phyloP scores from a whole-genome alignment of 2,888 invertebrate genomes.

The Bellardia pandia region DNA sequence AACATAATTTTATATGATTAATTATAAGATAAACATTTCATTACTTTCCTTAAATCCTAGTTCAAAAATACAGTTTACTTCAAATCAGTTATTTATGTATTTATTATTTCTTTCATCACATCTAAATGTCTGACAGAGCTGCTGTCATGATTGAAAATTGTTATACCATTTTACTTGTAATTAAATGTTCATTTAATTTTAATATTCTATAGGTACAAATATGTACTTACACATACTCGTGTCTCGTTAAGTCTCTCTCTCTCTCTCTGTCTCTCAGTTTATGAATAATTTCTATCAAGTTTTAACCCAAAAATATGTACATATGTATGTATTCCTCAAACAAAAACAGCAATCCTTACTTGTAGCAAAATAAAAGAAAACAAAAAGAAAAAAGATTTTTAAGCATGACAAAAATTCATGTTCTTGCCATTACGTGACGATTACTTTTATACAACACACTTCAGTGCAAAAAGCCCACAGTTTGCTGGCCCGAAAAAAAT shows the following conservation, averaged over 20 bases:
- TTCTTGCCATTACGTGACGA: slow-evolving; percentile 73
- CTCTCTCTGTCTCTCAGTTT: slow-evolving; percentile 29
- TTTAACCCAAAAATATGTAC: slow-evolving; percentile 27
- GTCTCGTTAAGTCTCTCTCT: neutral
- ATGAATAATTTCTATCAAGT: slow-evolving; percentile 68
- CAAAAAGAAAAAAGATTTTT: slow-evolving; percentile 53
- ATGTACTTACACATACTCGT: neutral
- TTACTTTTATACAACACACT: slow-evolving; percentile 71
- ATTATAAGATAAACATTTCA: too few species aligned
- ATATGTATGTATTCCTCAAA: neutral
- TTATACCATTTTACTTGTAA: neutral
- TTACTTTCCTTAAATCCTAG: too few species aligned
- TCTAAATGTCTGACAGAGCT: too few species aligned
- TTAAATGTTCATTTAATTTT: slow-evolving; percentile 14
- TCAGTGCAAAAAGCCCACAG: slow-evolving; percentile 19
- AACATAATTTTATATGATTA: too few species aligned
- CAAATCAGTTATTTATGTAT: too few species aligned
- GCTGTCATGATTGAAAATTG: too few species aligned
- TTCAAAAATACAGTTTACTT: too few species aligned
- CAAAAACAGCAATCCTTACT: slow-evolving; percentile 34
- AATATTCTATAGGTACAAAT: neutral
- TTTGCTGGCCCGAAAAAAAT: slow-evolving; percentile 25
- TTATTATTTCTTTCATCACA: too few species aligned
- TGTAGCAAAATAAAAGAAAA: neutral
- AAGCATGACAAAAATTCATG: slow-evolving; percentile 74